A percentile compares a stretch with the other conserved stretches of the same genome.
Evolutionary conservation across 1,140 invertebrate genomes (phyloP).

Genomic region (Episyrphus balteatus): DNA sequence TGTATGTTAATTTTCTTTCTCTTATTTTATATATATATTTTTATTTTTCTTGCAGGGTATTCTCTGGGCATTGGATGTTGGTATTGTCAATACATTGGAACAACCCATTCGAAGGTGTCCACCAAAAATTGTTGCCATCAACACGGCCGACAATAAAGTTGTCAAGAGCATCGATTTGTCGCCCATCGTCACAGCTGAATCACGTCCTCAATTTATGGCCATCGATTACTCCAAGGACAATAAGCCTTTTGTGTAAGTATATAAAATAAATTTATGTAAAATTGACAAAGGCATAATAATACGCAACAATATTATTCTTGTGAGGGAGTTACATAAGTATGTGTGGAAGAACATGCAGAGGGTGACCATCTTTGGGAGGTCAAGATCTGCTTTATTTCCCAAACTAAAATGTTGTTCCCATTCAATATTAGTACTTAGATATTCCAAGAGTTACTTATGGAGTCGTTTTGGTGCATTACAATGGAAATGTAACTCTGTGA

Average conservation of each 20-base stretch:
- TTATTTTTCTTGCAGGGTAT: slow-evolving; percentile 39
- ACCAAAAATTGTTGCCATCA: slow-evolving; percentile 55
- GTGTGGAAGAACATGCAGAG: neutral
- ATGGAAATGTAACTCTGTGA: too few relatives aligned
- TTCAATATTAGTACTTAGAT: too few relatives aligned
- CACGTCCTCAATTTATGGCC: slow-evolving; percentile 51
- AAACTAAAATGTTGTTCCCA: too few relatives aligned
- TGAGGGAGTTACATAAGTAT: too few relatives aligned
- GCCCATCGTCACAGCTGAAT: slow-evolving; percentile 39
- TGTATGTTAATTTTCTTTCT: neutral
- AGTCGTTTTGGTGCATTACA: too few relatives aligned
- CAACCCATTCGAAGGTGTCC: slow-evolving; percentile 49
- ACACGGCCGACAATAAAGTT: slow-evolving; percentile 45
- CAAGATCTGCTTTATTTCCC: neutral
- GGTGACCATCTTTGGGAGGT: neutral
- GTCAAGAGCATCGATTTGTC: slow-evolving; percentile 48
- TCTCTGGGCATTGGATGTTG: slow-evolving; percentile 57
- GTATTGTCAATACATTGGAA: slow-evolving; percentile 52
- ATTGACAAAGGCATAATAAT: too few relatives aligned
- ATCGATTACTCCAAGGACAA: slow-evolving; percentile 37
- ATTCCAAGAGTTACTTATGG: too few relatives aligned
- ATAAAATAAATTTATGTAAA: neutral
- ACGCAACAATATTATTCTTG: too few relatives aligned
- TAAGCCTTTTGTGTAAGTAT: slow-evolving; percentile 33
- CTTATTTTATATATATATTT: neutral